phyloP scores from a whole-genome alignment of 2,888 invertebrate genomes.

The Hirtodrosophila cameraria region DNA sequence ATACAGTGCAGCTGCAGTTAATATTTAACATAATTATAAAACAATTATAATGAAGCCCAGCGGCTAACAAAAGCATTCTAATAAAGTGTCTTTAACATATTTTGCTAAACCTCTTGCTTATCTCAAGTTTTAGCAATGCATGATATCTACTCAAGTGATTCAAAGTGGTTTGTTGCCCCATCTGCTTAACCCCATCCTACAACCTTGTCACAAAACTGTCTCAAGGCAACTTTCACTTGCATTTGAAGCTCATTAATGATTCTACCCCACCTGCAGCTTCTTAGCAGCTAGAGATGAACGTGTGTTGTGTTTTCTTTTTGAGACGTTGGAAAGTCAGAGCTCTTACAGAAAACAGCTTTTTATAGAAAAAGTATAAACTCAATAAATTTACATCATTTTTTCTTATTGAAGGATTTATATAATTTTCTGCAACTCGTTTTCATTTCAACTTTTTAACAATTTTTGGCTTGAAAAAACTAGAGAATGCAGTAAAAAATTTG shows the following conservation, averaged over 20 bases:
- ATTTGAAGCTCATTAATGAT: constrained; percentile 25
- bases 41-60: not conserved
- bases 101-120: constrained; percentile 25
- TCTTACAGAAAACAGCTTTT: no score
- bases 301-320: no score
- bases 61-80: constrained; percentile 6
- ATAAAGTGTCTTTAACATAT: constrained; percentile 21
- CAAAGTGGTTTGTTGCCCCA: constrained; percentile 28
- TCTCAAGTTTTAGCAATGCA: constrained; percentile 18
- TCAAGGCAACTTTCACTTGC: constrained; percentile 59
- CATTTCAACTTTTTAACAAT: constrained; percentile 23
- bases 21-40: not conserved
- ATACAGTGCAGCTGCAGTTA: no score
- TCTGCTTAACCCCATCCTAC: constrained; percentile 14
- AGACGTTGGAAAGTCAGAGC: no score
- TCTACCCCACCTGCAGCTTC: not conserved
- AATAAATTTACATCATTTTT: no score
- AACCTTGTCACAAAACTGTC: constrained; percentile 24
- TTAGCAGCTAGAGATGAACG: not conserved
- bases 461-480: constrained; percentile 15
- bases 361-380: no score
- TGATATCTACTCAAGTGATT: constrained; percentile 33
- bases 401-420: no score
- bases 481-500: not conserved
- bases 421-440: no score